These are phyloP conservation scores for Mystacornis crossleyi DNA, from an alignment of 2,113 vertebrate genomes.

Conservation along the genomic window DNA sequence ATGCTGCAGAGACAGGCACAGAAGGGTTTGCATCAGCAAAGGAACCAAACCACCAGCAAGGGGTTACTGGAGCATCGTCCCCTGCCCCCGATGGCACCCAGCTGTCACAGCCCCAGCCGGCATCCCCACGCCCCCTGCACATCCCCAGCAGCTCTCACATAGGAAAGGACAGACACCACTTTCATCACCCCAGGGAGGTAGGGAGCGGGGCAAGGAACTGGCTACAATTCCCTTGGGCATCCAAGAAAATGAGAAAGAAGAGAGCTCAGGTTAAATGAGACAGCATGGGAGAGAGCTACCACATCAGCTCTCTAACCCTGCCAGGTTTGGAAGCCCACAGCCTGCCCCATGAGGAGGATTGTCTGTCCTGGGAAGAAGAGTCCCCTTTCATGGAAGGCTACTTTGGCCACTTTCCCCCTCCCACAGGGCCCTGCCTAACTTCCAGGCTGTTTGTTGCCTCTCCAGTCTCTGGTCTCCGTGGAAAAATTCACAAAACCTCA, in stretches of 20 bases:
- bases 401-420: slow-evolving; percentile 43
- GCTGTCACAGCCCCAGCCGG: neutral
- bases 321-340: neutral
- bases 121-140: neutral
- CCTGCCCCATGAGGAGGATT: neutral
- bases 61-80: neutral
- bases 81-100: neutral
- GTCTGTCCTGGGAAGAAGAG: neutral
- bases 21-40: neutral
- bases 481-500: slow-evolving; percentile 62
- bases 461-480: slow-evolving; percentile 10
- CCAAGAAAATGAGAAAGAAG: neutral
- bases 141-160: neutral
- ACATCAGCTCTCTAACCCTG: neutral
- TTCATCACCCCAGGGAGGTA: neutral
- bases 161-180: neutral
- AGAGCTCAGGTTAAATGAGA: neutral
- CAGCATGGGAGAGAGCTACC: neutral
- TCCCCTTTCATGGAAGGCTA: slow-evolving; percentile 19
- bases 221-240: neutral
- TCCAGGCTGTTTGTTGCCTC: slow-evolving; percentile 63
- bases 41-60: neutral
- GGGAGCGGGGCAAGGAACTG: accelerated
- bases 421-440: slow-evolving; percentile 46
- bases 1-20: neutral